Evolutionary conservation across 1,140 invertebrate species (phyloP).

Genomic region (Heliconius himera): DNA sequence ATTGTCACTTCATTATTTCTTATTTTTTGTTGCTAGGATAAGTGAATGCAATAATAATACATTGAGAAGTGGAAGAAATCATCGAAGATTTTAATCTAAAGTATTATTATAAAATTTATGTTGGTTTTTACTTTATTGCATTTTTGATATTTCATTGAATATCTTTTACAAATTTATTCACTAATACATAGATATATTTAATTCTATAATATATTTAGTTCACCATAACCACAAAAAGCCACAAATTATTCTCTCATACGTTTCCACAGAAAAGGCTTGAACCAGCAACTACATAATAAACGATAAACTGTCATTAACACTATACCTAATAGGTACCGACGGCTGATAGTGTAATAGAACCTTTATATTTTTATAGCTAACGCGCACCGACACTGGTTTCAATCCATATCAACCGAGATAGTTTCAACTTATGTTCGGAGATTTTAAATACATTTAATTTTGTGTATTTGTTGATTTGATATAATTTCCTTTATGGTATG

Average conservation of each 20-base stretch:
- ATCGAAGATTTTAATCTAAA: too few species aligned
- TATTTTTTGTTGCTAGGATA: too few species aligned
- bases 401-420: not conserved
- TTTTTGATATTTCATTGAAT: too few species aligned
- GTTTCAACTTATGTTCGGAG: not conserved
- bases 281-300: not conserved
- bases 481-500: not conserved
- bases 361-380: constrained; percentile 14
- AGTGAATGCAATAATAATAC: too few species aligned
- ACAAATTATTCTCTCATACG: not conserved
- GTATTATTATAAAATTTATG: too few species aligned
- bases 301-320: constrained; percentile 27
- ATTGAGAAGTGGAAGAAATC: too few species aligned
- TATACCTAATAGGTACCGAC: constrained; percentile 17
- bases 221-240: too few species aligned
- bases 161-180: too few species aligned
- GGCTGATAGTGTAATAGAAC: constrained; percentile 16
- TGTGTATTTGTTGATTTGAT: not conserved
- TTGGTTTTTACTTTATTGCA: too few species aligned
- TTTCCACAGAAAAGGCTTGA: not conserved
- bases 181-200: too few species aligned
- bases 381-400: constrained; percentile 2
- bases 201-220: too few species aligned
- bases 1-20: too few species aligned
- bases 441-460: not conserved